Base-by-base conservation (phyloP, 2,113 vertebrate species). In the Neodontobutis hainanensis region DNA sequence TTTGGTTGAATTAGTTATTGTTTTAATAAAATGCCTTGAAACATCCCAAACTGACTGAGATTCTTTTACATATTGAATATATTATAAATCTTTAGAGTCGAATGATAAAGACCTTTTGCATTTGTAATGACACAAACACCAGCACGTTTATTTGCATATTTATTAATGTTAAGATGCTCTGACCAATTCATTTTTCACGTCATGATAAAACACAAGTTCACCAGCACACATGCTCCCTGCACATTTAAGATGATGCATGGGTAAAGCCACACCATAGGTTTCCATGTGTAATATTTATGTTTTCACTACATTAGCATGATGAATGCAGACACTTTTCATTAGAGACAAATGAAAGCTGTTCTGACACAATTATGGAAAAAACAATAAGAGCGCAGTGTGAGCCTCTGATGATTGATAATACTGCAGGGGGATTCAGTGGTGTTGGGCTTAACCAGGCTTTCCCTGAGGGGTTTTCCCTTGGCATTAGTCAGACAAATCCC, bases 401-500 rank as follows among this genome's bases (percentile, higher is more conserved):
- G 86, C 61, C 82, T 4, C 73, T 52, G n/a, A 56, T 89, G 90
- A 91, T 91, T 88, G 87, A 90, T 89, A 87, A 83, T 77, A 86
- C 75, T 87, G 80, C 68, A 57, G 74, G 83, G 80, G 83, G 85
- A 77, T 80, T 89, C 83, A 61, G 73, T 52, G 61, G 78, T 66
- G 83, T 73, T 85, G 82, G 77, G 73, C 61, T 88, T 90, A 89
- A 91, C 85, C 88, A 89, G 87, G 79, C 85, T 81, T 71, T 85
- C 83, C 90, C 84, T 68, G 59, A 81, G 86, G 83, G 91, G 73
- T 69, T 81, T 82, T 87, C 68, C 83, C 75, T 83, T 65, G 70
- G 90, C 85, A 88, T 91, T 90, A 87, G 87, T 90, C 88, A 87
- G 85, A 90, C 90, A 91, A 92, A 91, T 90, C 87, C 87, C 81